Evolutionary conservation across 2,113 vertebrate species (phyloP), one percentile per base, ranked within the genome.

Genomic region (Oceanodroma tethys): DNA sequence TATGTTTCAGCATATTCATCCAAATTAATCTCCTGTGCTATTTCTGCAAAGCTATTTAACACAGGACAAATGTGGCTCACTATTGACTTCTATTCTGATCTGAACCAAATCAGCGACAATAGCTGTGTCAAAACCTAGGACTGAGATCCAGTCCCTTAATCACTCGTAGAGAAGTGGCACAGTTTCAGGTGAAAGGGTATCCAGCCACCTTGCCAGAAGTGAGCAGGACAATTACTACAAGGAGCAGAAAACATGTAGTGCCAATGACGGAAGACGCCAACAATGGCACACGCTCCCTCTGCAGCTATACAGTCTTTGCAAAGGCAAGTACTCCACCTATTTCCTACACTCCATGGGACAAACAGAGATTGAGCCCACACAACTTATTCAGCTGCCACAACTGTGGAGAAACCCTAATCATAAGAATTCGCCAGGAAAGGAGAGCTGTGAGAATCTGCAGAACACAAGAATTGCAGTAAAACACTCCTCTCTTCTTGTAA

Each of bases 191-290:
- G 36, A 90, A 75, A 73, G 23, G 8, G 23, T 32, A 32, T 29
- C 11, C 55, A 86, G 55, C 8, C 36, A 18, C n/a, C 27, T n/a
- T 85, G 65, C 30, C 70, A 83, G 79, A 88, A 53, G 4, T 11
- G 22, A 94, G 45, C 19, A 42, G 36, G 6, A 22, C 29, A 15
- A 11, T 86, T 34, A 16, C 30, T 45, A 32, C 27, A 62, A 59
- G 56, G 3, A 67, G 34, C 42, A 84, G 38, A 71, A 78, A 79
- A 40, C 1, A 0, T 0, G 0, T 16, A 38, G 38, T 19, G 11
- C 22, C 45, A 27, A 7, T 10, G 26, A 50, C 34, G 70, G 29
- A 53, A 50, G 36, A 22, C 38, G 71, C 9, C 1, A 5, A 21
- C 14, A 56, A 29, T 32, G 42, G 20, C 15, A 26, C 12, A 8